Conservation (phyloP, 2,797 vertebrate species). For the Pseudocheirus occidentalis region DNA sequence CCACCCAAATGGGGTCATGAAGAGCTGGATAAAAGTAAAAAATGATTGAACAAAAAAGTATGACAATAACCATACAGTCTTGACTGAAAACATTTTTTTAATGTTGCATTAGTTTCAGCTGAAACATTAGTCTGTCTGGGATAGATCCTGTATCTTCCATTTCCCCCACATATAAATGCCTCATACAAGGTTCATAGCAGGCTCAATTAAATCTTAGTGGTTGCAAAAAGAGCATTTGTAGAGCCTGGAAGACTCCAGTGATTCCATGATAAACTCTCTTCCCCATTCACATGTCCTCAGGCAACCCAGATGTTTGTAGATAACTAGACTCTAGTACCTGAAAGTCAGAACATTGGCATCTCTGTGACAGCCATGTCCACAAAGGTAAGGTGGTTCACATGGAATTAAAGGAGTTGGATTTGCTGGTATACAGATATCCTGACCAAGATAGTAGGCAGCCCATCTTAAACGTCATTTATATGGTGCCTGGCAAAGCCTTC, state of each 20-base stretch:
- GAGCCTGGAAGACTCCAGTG: background rate
- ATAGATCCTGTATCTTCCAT: background rate
- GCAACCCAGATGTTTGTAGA: background rate
- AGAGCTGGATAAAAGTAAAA: background rate
- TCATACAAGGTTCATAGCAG: background rate
- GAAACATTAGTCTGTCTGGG: background rate
- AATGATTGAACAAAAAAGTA: background rate
- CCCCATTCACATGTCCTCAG: background rate
- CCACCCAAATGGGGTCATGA: background rate
- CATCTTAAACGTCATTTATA: background rate
- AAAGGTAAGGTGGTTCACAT: background rate
- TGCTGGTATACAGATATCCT: slow-evolving; percentile 30
- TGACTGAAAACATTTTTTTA: background rate
- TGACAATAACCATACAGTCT: background rate
- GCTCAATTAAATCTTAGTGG: background rate
- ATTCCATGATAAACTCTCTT: background rate
- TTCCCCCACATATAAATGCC: background rate
- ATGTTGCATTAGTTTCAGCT: background rate
- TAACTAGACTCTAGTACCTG: background rate
- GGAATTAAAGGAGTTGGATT: slow-evolving; percentile 16
- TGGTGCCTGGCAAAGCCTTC: background rate
- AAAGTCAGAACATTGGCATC: slow-evolving; percentile 9
- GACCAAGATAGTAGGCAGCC: background rate
- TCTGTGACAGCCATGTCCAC: background rate
- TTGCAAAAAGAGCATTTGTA: background rate